A percentile compares a stretch with the other conserved stretches of the same genome.
phyloP scores from a whole-genome alignment of 2,113 vertebrate species.

The Ophthalmolycus amberensis region DNA sequence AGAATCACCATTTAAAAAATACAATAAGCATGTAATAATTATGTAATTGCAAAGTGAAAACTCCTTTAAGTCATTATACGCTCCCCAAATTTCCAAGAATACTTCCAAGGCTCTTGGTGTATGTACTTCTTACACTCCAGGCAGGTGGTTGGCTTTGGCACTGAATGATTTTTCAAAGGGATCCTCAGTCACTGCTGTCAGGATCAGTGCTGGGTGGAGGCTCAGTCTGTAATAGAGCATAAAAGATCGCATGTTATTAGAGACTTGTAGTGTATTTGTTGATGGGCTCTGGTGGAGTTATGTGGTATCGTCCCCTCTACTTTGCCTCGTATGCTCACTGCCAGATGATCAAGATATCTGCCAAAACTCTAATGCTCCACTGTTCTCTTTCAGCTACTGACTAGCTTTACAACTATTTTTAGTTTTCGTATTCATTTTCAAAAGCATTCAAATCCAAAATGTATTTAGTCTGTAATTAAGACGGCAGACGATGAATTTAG shows the following conservation, averaged over 20 bases:
- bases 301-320: conserved; percentile 37
- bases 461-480: conserved; percentile 1
- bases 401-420: neutral
- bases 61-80: neutral
- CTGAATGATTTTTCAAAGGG: conserved; percentile 57
- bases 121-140: neutral
- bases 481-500: too few species aligned
- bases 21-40: neutral
- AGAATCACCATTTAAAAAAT: neutral
- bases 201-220: conserved; percentile 57
- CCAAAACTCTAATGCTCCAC: conserved; percentile 12
- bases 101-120: neutral
- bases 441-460: neutral
- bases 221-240: conserved; percentile 50
- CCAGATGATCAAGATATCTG: conserved; percentile 58
- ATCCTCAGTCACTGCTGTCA: conserved; percentile 49
- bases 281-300: conserved; percentile 41
- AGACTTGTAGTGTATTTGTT: conserved; percentile 55
- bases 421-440: neutral
- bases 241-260: conserved; percentile 67
- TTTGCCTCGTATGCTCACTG: conserved; percentile 21
- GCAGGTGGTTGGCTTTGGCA: neutral
- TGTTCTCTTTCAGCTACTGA: neutral
- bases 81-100: neutral
- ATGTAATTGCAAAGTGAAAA: neutral